Percentiles rank a stretch among this genome's conserved stretches.
Conservation (phyloP, 2,888 invertebrate species). For the Dioctria rufipes region DNA sequence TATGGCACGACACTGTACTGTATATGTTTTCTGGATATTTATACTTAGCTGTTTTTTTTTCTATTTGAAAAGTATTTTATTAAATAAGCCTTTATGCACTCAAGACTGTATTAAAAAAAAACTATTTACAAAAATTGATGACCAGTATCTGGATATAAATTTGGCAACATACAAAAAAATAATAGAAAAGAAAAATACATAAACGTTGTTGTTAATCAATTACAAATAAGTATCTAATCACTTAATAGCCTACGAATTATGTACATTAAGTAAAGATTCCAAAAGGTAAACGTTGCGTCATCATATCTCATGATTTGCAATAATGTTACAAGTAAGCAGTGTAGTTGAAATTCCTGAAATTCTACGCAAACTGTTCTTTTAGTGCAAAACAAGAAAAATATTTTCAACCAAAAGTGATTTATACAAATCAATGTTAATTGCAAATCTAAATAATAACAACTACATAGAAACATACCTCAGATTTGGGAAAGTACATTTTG, state of each 20-base stretch:
- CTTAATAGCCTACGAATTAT: too few relatives aligned
- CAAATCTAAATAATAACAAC: not conserved
- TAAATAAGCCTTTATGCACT: too few relatives aligned
- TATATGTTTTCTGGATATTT: too few relatives aligned
- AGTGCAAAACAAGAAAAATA: conserved; percentile 6
- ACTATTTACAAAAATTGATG: too few relatives aligned
- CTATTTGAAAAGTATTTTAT: too few relatives aligned
- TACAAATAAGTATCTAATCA: too few relatives aligned
- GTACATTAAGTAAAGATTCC: not conserved
- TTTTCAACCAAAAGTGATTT: not conserved
- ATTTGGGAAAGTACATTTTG: conserved; percentile 38
- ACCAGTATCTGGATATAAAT: too few relatives aligned
- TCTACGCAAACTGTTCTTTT: not conserved
- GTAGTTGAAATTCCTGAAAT: not conserved
- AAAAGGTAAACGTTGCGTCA: not conserved
- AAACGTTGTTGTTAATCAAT: not conserved
- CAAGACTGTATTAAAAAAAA: too few relatives aligned
- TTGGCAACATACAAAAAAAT: too few relatives aligned
- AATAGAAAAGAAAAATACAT: not conserved
- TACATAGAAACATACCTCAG: conserved; percentile 37
- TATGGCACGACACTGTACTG: too few relatives aligned
- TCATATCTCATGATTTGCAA: conserved; percentile 2
- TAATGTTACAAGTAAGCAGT: not conserved
- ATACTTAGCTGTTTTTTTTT: too few relatives aligned
- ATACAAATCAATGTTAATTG: not conserved